These are phyloP conservation scores for Orgyia antiqua DNA, from an alignment of 2,888 invertebrate species.

Conservation along the genomic window DNA sequence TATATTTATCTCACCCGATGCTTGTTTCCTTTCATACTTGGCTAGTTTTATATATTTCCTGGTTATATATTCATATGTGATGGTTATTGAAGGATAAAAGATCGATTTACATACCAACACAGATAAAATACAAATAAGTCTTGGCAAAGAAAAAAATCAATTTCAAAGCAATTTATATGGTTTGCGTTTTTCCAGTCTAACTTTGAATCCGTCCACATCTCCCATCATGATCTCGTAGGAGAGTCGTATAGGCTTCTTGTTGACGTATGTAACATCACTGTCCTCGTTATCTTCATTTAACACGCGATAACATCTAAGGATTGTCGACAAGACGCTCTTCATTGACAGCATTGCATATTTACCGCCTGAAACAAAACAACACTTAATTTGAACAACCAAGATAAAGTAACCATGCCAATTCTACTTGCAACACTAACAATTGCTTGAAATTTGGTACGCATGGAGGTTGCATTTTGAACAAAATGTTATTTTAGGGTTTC, in stretches of 20 bases:
- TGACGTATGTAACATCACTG: neutral
- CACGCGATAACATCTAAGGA: slow-evolving; percentile 30
- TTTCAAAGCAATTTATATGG: too few relatives aligned
- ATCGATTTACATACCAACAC: too few relatives aligned
- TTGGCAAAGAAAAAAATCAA: too few relatives aligned
- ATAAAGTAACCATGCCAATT: too few relatives aligned
- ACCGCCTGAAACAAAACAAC: slow-evolving; percentile 27
- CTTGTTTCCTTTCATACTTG: too few relatives aligned
- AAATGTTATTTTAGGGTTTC: too few relatives aligned
- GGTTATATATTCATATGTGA: too few relatives aligned
- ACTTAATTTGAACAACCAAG: neutral
- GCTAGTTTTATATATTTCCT: too few relatives aligned
- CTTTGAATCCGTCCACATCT: neutral
- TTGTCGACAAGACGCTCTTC: slow-evolving; percentile 32
- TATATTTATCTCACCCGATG: too few relatives aligned
- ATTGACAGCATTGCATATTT: slow-evolving; percentile 44
- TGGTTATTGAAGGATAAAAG: too few relatives aligned
- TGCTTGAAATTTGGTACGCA: neutral
- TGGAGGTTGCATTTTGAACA: neutral
- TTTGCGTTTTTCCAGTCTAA: neutral
- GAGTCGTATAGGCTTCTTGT: neutral
- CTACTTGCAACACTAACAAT: too few relatives aligned
- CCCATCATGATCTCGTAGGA: neutral
- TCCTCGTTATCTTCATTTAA: neutral
- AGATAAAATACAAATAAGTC: too few relatives aligned